Percentiles rank a stretch among this genome's conserved stretches.
Evolutionary conservation across 2,113 vertebrate species (phyloP).

Genomic region (Microcebus griseorufus): DNA sequence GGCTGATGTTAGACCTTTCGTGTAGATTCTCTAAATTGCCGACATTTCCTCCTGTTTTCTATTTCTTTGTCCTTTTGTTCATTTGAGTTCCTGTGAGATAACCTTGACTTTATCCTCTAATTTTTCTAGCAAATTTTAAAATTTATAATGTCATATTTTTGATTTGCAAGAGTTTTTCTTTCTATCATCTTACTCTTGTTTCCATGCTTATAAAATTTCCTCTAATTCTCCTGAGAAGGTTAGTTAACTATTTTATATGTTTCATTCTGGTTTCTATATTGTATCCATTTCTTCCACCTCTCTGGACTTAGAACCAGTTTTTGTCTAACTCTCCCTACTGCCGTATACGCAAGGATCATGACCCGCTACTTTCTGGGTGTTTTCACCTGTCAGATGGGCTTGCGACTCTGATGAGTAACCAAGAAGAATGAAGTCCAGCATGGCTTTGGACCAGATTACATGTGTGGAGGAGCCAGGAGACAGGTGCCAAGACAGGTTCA

Average conservation of each 20-base stretch:
- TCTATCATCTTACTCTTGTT: not conserved
- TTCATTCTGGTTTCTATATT: not conserved
- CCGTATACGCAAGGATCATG: not conserved
- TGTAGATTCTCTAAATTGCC: not conserved
- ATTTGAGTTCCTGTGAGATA: not conserved
- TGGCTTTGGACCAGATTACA: not conserved
- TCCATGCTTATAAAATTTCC: not conserved
- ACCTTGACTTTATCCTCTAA: not conserved
- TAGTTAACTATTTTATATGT: not conserved
- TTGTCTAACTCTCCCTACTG: not conserved
- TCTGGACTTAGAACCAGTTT: not conserved
- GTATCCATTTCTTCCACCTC: not conserved
- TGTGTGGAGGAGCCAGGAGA: not conserved
- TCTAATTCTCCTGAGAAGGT: not conserved
- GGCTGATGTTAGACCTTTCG: not conserved
- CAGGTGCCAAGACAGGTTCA: not conserved
- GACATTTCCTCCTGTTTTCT: not conserved
- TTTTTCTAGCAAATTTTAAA: not conserved
- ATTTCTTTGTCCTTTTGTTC: constrained; percentile 17
- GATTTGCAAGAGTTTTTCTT: not conserved
- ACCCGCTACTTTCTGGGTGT: not conserved
- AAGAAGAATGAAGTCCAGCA: not conserved
- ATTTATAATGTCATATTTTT: not conserved
- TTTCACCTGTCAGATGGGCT: not conserved
- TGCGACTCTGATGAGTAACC: not conserved